These are phyloP conservation scores for Hypolimnas misippus DNA, from an alignment of 2,888 invertebrate genomes.

Conservation along the genomic window DNA sequence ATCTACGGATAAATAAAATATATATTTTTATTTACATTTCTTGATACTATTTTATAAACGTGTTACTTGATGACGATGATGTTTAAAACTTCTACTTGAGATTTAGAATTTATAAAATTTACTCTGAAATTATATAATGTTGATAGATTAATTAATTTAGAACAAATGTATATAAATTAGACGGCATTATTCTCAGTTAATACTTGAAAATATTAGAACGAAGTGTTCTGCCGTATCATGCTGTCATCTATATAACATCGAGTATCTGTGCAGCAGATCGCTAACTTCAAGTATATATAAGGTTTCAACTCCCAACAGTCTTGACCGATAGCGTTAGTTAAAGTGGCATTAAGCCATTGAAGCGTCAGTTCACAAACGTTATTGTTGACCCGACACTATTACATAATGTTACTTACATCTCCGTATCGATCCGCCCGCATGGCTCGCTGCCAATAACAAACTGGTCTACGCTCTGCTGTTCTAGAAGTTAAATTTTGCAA, in stretches of 20 bases:
- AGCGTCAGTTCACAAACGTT: slow-evolving; percentile 46
- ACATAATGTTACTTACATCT: slow-evolving; percentile 68
- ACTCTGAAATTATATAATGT: no score
- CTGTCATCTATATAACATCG: background rate
- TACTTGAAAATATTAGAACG: background rate
- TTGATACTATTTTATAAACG: no score
- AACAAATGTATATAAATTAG: background rate
- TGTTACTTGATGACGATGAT: no score
- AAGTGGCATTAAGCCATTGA: slow-evolving; percentile 29
- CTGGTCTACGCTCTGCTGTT: slow-evolving; percentile 57
- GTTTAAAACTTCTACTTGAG: no score
- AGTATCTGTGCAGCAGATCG: background rate
- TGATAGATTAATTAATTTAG: no score
- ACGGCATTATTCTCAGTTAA: background rate
- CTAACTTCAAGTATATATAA: slow-evolving; percentile 1
- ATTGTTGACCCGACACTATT: slow-evolving; percentile 62
- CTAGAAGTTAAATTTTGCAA: slow-evolving; percentile 57
- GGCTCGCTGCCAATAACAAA: slow-evolving; percentile 77
- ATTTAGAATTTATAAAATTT: no score
- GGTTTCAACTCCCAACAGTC: slow-evolving; percentile 13
- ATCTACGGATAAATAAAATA: no score
- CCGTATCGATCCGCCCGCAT: slow-evolving; percentile 73
- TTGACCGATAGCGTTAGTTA: slow-evolving; percentile 16
- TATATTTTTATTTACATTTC: no score
- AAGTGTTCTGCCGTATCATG: background rate